Base-by-base conservation (phyloP, 1,140 invertebrate genomes). In the Nomia melanderi region DNA sequence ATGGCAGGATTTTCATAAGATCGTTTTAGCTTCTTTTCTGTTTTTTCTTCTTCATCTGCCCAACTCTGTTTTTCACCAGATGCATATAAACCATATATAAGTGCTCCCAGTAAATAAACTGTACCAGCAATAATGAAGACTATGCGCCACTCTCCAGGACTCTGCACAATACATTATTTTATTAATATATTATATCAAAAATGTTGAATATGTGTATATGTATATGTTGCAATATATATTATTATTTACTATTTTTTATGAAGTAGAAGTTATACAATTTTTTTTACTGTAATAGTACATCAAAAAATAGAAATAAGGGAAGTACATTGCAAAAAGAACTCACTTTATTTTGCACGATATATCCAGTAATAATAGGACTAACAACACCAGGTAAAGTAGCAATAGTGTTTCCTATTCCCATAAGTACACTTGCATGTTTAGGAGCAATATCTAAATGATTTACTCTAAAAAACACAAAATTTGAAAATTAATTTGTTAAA, bases 361-460 rank as follows among this genome's bases (percentile, higher is more conserved):
- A 94, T 29, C 97, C 96, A 2, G 96, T 96, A 17, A 98, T 89
- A 8, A 94, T 92, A 0, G 97, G 97, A 90, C 96, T 97, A 8
- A 98, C 90, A 78, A 98, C 97, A 29, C 97, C 97, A 47, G 97
- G 97, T 77, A 98, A 89, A 0, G 97, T 98, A 0, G 96, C 97
- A 83, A 98, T 93, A 1, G 97, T 98, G 90, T 98, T 98, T 3
- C 96, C 96, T 33, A 98, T 93, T 2, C 97, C 97, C 96, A 98
- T 97, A 36, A 98, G 88, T 5, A 97, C 94, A 85, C 95, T 96
- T 1, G 96, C 96, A 89, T 96, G 95, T 85, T 95, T 95, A 27
- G 97, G 96, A 12, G 97, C 97, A 79, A 98, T 95, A 89, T 98
- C 97, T 87, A 98, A 90, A 87, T 97, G 96, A 91, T 98, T 97